Conservation (phyloP, 2,797 vertebrate species). For the Ctenochaetus hawaiiensis region DNA sequence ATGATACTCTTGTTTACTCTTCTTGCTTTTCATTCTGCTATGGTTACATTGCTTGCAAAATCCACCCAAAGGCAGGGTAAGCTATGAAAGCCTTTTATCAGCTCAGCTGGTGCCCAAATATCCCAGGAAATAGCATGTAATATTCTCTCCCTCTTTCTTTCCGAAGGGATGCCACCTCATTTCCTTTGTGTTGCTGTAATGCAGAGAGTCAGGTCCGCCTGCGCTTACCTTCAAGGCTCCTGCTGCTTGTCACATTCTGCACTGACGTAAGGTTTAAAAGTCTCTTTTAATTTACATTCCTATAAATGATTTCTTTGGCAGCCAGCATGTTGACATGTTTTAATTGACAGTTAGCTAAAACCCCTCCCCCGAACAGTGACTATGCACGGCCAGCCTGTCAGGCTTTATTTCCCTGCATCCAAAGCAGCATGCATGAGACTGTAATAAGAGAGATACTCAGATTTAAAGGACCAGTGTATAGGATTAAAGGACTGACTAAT, state of each 20-base stretch:
- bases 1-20: constrained; percentile 36
- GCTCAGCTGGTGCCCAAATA: constrained; percentile 69
- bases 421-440: background rate
- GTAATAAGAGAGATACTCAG: background rate
- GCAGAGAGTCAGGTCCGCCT: constrained; percentile 30
- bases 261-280: constrained; percentile 24
- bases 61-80: constrained; percentile 56
- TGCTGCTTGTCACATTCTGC: constrained; percentile 24
- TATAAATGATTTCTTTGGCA: constrained; percentile 34
- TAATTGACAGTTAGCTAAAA: constrained; percentile 14
- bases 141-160: constrained; percentile 58
- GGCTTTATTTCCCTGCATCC: background rate
- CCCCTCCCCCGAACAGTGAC: background rate
- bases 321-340: constrained; percentile 18
- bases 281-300: constrained; percentile 4
- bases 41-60: constrained; percentile 51
- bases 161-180: constrained; percentile 56
- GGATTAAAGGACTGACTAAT: background rate
- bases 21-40: constrained; percentile 40
- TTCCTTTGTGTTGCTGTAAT: constrained; percentile 60
- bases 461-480: background rate
- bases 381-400: background rate
- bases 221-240: constrained; percentile 26
- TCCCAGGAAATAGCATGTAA: constrained; percentile 73
- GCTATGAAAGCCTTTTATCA: constrained; percentile 67